Conservation (phyloP, 1,140 invertebrate species). For the Trachelipus rathkii region DNA sequence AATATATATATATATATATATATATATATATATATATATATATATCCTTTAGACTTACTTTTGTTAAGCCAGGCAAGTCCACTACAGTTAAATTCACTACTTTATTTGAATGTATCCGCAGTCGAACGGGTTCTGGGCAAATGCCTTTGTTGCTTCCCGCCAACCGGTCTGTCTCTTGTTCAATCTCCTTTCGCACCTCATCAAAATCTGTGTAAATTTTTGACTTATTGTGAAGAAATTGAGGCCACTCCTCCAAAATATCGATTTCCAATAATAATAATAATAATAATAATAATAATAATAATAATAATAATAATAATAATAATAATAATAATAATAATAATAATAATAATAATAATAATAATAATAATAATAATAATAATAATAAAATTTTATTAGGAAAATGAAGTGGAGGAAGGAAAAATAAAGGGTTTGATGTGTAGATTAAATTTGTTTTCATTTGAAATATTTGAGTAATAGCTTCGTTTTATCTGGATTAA, state of each 20-base stretch:
- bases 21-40: too few relatives aligned
- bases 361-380: too few relatives aligned
- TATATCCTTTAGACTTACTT: constrained; percentile 58
- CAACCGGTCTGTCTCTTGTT: constrained; percentile 85
- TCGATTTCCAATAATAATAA: background rate
- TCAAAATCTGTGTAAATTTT: constrained; percentile 89
- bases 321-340: too few relatives aligned
- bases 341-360: too few relatives aligned
- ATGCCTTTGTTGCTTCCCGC: constrained; percentile 96
- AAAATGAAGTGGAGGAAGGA: too few relatives aligned
- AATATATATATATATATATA: background rate
- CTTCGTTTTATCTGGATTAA: too few relatives aligned
- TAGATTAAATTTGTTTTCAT: too few relatives aligned
- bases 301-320: background rate
- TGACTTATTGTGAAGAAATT: constrained; percentile 88
- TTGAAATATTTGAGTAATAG: too few relatives aligned
- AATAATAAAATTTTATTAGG: too few relatives aligned
- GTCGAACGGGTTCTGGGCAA: constrained; percentile 87
- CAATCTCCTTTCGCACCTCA: constrained; percentile 87
- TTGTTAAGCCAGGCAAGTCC: constrained; percentile 97
- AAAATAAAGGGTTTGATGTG: too few relatives aligned
- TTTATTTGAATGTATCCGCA: constrained; percentile 87
- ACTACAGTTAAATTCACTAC: constrained; percentile 97
- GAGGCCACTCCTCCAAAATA: constrained; percentile 84
- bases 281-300: too few relatives aligned